These are phyloP conservation scores for Gallinago stenura DNA, from an alignment of 2,797 vertebrate genomes.

Conservation along the genomic window DNA sequence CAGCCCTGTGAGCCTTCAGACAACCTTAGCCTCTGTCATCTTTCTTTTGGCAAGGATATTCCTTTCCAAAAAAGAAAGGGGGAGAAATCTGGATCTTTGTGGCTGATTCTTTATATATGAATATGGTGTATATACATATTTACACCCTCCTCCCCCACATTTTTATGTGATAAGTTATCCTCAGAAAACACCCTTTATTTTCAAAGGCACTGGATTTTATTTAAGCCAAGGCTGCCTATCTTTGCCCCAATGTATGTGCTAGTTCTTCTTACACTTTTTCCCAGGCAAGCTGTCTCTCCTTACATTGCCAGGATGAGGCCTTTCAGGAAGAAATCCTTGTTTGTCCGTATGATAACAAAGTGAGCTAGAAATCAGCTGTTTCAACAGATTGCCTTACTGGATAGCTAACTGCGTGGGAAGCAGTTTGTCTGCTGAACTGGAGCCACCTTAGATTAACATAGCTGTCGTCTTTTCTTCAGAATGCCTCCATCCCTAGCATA, in stretches of 20 bases:
- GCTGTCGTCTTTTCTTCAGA: constrained; percentile 45
- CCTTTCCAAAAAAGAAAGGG: background rate
- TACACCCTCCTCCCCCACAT: constrained; percentile 35
- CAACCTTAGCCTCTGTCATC: background rate
- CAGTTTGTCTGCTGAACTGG: constrained; percentile 65
- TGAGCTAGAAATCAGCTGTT: constrained; percentile 71
- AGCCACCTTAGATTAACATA: constrained; percentile 67
- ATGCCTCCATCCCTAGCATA: constrained; percentile 19
- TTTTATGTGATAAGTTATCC: constrained; percentile 23
- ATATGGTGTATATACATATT: constrained; percentile 30
- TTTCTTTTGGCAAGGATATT: background rate
- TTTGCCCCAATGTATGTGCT: constrained; percentile 59
- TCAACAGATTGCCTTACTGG: constrained; percentile 71
- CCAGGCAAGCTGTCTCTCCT: constrained; percentile 55
- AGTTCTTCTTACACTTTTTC: constrained; percentile 59
- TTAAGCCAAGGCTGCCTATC: constrained; percentile 58
- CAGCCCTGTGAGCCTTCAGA: background rate
- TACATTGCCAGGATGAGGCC: constrained; percentile 52
- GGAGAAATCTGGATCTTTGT: background rate
- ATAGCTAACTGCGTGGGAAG: constrained; percentile 57
- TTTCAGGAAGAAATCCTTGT: constrained; percentile 62
- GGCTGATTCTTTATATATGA: background rate
- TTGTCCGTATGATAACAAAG: constrained; percentile 69
- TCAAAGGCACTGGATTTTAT: constrained; percentile 38
- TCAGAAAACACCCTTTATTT: constrained; percentile 41